Evolutionary conservation across 1,140 invertebrate species (phyloP).

Genomic region (Armadillidium nasatum): DNA sequence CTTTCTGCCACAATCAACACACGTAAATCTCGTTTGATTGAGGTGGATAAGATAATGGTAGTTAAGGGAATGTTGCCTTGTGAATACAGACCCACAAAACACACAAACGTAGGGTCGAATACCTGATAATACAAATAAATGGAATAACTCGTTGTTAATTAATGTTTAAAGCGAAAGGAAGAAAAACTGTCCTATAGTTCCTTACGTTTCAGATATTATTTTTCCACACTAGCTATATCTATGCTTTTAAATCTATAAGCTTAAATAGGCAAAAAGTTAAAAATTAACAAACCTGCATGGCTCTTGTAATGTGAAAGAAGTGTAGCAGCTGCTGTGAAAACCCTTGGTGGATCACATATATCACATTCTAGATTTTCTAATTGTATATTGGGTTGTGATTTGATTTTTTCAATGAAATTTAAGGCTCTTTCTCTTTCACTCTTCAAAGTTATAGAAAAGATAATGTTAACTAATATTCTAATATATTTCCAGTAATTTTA

Average conservation of each 20-base stretch:
- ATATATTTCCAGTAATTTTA: no score
- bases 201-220: not conserved
- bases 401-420: slow-evolving; percentile 52
- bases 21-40: slow-evolving; percentile 62
- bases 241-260: not conserved
- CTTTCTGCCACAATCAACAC: slow-evolving; percentile 60
- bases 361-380: slow-evolving; percentile 57
- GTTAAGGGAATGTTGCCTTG: slow-evolving; percentile 62
- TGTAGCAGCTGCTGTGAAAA: slow-evolving; percentile 62
- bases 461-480: no score
- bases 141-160: not conserved
- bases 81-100: slow-evolving; percentile 61
- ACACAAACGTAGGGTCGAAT: slow-evolving; percentile 63
- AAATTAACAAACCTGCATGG: slow-evolving; percentile 54
- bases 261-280: not conserved
- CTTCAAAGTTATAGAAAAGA: slow-evolving; percentile 1
- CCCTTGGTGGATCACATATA: slow-evolving; percentile 60
- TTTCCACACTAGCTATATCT: not conserved
- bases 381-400: slow-evolving; percentile 31
- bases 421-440: slow-evolving; percentile 52
- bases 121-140: slow-evolving; percentile 47
- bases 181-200: no score
- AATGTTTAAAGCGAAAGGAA: not conserved
- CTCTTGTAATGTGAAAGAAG: slow-evolving; percentile 63
- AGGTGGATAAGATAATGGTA: slow-evolving; percentile 66